These are phyloP conservation scores for Uria lomvia DNA, from an alignment of 2,113 vertebrate genomes.

Conservation along the genomic window DNA sequence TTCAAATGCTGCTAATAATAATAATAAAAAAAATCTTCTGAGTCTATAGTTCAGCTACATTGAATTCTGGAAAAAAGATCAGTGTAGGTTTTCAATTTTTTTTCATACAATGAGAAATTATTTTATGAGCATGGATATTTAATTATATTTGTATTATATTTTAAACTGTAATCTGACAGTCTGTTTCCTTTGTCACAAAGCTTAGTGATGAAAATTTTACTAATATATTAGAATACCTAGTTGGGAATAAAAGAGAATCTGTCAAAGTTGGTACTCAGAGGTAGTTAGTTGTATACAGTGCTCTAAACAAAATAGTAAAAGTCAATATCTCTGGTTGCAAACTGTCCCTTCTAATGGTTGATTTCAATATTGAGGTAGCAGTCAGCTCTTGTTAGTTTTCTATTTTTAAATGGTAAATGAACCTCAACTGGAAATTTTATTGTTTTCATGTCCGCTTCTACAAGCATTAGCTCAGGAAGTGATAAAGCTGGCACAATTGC, in stretches of 20 bases:
- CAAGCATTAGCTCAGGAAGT: constrained; percentile 72
- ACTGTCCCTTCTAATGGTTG: background rate
- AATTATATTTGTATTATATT: background rate
- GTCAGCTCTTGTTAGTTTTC: background rate
- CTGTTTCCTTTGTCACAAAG: background rate
- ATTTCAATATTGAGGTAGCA: background rate
- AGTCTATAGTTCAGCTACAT: background rate
- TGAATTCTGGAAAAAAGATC: background rate
- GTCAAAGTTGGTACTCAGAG: background rate
- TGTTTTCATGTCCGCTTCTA: constrained; percentile 69
- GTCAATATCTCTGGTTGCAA: background rate
- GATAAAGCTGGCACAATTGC: constrained; percentile 75
- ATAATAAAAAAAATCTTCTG: background rate
- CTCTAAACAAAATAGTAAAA: background rate
- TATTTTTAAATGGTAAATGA: constrained; percentile 15
- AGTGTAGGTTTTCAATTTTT: background rate
- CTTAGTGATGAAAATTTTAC: background rate
- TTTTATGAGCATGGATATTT: background rate
- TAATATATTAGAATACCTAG: background rate
- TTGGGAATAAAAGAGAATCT: background rate
- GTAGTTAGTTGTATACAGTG: background rate
- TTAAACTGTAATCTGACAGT: background rate
- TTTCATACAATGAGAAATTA: background rate
- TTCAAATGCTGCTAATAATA: background rate
- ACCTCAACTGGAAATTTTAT: constrained; percentile 26